Evolutionary conservation across 2,888 invertebrate genomes (phyloP).

Genomic region (Ditula angustiorana): DNA sequence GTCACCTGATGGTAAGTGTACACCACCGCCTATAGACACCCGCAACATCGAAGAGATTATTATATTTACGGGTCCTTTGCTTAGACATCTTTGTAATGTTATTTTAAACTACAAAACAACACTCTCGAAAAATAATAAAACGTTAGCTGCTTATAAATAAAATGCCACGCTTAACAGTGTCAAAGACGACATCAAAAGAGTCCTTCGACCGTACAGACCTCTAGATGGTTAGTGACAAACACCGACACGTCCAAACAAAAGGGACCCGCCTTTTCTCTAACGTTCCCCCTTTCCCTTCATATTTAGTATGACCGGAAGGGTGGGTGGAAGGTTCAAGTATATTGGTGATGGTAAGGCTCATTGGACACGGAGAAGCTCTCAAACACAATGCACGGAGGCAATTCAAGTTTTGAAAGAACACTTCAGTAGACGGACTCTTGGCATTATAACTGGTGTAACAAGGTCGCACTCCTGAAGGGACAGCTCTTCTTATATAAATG

Average conservation of each 20-base stretch:
- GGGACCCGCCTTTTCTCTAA: constrained; percentile 44
- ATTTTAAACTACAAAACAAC: background rate
- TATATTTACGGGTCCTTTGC: no score
- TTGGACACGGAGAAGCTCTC: constrained; percentile 64
- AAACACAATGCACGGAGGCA: constrained; percentile 60
- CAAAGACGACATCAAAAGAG: constrained; percentile 61
- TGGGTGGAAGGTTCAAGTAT: constrained; percentile 23
- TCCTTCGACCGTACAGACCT: constrained; percentile 63
- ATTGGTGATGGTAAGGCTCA: constrained; percentile 56
- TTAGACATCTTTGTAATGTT: no score
- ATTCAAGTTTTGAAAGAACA: constrained; percentile 52
- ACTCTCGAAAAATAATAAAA: background rate
- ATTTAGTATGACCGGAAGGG: constrained; percentile 6
- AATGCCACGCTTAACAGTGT: constrained; percentile 37
- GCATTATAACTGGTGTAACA: constrained; percentile 28
- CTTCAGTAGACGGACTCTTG: constrained; percentile 45
- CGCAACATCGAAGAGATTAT: no score
- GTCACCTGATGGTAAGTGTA: no score
- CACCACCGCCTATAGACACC: no score
- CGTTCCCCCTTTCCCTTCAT: background rate
- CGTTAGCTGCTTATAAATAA: constrained; percentile 5
- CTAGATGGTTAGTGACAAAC: constrained; percentile 56
- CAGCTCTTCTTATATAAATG: background rate
- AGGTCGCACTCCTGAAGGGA: constrained; percentile 14
- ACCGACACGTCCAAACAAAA: constrained; percentile 51